Evolutionary conservation across 2,888 invertebrate genomes (phyloP).

Genomic region (Zeuzera pyrina): DNA sequence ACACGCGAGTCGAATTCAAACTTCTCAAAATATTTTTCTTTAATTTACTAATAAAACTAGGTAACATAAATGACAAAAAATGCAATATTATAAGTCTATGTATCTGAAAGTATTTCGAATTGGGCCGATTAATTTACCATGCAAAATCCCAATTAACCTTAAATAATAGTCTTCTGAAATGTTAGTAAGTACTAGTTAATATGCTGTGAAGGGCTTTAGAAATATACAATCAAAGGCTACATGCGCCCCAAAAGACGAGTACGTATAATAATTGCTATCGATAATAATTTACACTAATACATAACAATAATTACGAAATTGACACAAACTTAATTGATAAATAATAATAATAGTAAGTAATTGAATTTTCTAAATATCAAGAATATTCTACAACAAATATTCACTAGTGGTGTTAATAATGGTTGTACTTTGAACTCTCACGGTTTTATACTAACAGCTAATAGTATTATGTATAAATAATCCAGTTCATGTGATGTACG

Average conservation of each 20-base stretch:
- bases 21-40: no score
- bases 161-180: no score
- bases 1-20: no score
- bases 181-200: not conserved
- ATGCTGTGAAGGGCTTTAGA: not conserved
- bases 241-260: slow-evolving; percentile 8
- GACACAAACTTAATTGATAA: slow-evolving; percentile 31
- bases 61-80: no score
- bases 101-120: no score
- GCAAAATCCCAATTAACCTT: not conserved
- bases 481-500: no score
- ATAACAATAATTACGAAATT: slow-evolving; percentile 40
- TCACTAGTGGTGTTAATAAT: slow-evolving; percentile 41
- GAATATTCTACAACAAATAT: slow-evolving; percentile 67
- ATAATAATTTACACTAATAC: slow-evolving; percentile 20
- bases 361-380: slow-evolving; percentile 29
- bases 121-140: not conserved
- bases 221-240: slow-evolving; percentile 3
- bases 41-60: no score
- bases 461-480: slow-evolving; percentile 8
- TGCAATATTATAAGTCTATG: no score
- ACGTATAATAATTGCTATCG: slow-evolving; percentile 12
- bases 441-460: slow-evolving; percentile 25
- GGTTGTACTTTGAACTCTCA: slow-evolving; percentile 49
- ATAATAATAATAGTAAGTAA: slow-evolving; percentile 28